These are phyloP conservation scores for Drosophila flavopinicola DNA, from an alignment of 2,888 invertebrate species.

Conservation along the genomic window DNA sequence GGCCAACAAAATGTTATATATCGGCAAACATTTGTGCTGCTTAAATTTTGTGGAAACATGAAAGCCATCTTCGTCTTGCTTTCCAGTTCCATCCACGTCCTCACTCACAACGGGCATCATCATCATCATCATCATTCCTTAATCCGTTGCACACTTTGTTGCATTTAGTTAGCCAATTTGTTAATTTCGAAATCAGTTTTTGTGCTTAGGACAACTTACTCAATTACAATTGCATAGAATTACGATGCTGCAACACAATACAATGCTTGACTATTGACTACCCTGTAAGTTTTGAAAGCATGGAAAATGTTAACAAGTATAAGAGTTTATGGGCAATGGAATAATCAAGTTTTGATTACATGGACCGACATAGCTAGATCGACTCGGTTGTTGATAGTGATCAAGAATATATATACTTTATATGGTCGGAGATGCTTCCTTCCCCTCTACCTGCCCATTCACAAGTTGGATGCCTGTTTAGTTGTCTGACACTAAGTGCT, in stretches of 20 bases:
- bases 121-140: not conserved
- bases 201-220: conserved; percentile 11
- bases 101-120: conserved; percentile 2
- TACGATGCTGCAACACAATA: not conserved
- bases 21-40: conserved; percentile 73
- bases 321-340: too few species aligned
- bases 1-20: conserved; percentile 52
- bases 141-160: conserved; percentile 33
- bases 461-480: not conserved
- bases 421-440: too few species aligned
- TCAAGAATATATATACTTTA: too few species aligned
- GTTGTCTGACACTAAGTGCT: conserved; percentile 5
- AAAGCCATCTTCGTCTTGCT: conserved; percentile 23
- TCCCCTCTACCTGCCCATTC: too few species aligned
- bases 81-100: not conserved
- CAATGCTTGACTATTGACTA: not conserved
- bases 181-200: conserved; percentile 34
- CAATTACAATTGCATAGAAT: conserved; percentile 2
- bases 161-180: conserved; percentile 44
- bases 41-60: conserved; percentile 64
- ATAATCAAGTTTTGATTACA: too few species aligned
- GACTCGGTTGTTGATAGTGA: too few species aligned
- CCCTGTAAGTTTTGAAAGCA: not conserved
- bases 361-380: too few species aligned
- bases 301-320: too few species aligned